A percentile compares a stretch with the other conserved stretches of the same genome.
Conservation (phyloP, 1,140 invertebrate species). For the Eueides isabella region DNA sequence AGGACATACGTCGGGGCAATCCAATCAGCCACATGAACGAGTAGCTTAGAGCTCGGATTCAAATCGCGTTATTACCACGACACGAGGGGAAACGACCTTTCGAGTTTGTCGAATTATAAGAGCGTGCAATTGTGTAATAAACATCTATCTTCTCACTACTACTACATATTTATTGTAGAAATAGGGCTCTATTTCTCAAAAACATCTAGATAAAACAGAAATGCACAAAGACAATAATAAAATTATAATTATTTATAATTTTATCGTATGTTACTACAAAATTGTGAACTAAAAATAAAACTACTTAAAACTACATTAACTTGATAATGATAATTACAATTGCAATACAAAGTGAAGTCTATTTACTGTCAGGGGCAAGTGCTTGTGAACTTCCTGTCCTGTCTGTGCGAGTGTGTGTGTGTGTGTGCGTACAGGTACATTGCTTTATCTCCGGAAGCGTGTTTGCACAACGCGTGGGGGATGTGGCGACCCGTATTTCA, state of each 20-base stretch:
- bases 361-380: not conserved
- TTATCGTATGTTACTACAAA: no score
- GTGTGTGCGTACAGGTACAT: not conserved
- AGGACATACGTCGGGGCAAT: not conserved
- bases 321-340: not conserved
- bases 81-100: not conserved
- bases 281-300: no score
- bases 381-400: not conserved
- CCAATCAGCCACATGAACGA: not conserved
- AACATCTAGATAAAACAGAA: no score
- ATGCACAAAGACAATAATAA: no score
- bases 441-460: not conserved
- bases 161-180: no score
- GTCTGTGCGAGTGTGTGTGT: not conserved
- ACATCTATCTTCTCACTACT: not conserved
- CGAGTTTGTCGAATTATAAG: not conserved
- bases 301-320: no score
- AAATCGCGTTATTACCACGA: not conserved
- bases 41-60: constrained; percentile 7
- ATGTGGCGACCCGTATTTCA: not conserved
- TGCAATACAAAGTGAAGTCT: not conserved
- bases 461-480: not conserved
- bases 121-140: not conserved
- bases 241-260: no score
- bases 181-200: no score